Evolutionary conservation across 2,113 vertebrate genomes (phyloP), one percentile per base, ranked within the genome.

Genomic region (Pelvicachromis taeniatus): DNA sequence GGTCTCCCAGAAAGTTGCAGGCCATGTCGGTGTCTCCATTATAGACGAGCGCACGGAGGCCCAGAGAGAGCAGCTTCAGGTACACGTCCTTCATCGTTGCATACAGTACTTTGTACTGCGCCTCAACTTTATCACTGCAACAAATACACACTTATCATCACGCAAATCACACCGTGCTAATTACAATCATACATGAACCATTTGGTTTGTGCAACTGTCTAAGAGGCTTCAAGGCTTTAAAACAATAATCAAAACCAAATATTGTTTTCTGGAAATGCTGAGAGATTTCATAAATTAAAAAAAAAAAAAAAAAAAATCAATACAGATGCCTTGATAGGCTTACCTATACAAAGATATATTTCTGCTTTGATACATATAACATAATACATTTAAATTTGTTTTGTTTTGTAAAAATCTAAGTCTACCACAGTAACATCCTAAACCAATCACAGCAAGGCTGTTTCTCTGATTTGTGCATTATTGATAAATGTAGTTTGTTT

Each of bases 1-100:
- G 91, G 88, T 95, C 95, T 35, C 96, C 96, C 80, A 97, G 89
- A 89, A 96, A 96, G 92, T 97, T 97, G 86, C 96, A 97, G 86
- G 96, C 95, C 96, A 97, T 96, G 89, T 97, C 96, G 0, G 96
- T 97, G 88, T 97, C 96, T 77, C 96, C 96, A 12, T 96, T 96
- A 87, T 96, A 97, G 84, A 97, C 95, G 7, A 97, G 94, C 0
- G 89, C 94, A 52, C 92, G 88, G 13, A 96, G 79, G 29, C 92
- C 94, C 85, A 93, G 55, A 63, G 92, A 86, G 56, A 97, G 91
- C 82, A 97, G 90, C 91, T 96, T 96, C 81, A 93, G 55, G 80
- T 97, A 97, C 8, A 95, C 88, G 0, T 90, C 88, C 81, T 93
- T 94, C 90, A 97, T 50, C 2, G 93, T 95, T 5, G 12, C 1